Evolutionary conservation across 2,797 vertebrate species (phyloP), one percentile per base, ranked within the genome.

Genomic region (Catharus ustulatus): DNA sequence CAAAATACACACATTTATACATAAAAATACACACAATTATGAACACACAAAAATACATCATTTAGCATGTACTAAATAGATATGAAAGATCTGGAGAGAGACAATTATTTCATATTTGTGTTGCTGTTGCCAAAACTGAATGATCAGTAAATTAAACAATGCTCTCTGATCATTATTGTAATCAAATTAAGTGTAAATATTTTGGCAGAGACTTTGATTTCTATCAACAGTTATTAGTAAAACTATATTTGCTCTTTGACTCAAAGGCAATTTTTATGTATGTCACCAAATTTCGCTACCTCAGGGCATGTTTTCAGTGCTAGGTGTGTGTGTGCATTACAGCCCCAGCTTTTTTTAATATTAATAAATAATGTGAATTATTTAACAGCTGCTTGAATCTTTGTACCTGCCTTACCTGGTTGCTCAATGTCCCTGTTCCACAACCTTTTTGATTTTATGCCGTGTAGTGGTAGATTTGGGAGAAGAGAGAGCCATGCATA

Each of bases 121-220:
- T 58, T 77, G 46, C 58, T 82, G 81, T 75, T 95, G 83, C 92
- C 93, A 94, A 89, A 90, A 82, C 20, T 51, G 64, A 94, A 90
- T 12, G 32, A 92, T 89, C 40, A 76, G 38, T 84, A 90, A 95
- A 94, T 94, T 76, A 92, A 93, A 94, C 96, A 96, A n/a, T 94
- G 48, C 64, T 84, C 42, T 88, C 48, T 88, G 73, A 78, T 96
- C 69, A 34, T 49, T 85, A 85, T 92, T 66, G 79, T 96, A 82
- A 51, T 95, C 83, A 93, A 87, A 94, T 67, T 86, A 58, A 83
- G 74, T 78, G 80, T 92, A 95, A 84, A 92, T 96, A 92, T 96
- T 96, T 95, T 96, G 84, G 54, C 82, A 91, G 57, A 40, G 36
- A 49, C 59, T 91, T 67, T 83, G 52, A 92, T 92, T 95, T 94